These are phyloP conservation scores for Parauchenoglanis ngamensis DNA, from an alignment of 2,797 vertebrate species.

Conservation along the genomic window DNA sequence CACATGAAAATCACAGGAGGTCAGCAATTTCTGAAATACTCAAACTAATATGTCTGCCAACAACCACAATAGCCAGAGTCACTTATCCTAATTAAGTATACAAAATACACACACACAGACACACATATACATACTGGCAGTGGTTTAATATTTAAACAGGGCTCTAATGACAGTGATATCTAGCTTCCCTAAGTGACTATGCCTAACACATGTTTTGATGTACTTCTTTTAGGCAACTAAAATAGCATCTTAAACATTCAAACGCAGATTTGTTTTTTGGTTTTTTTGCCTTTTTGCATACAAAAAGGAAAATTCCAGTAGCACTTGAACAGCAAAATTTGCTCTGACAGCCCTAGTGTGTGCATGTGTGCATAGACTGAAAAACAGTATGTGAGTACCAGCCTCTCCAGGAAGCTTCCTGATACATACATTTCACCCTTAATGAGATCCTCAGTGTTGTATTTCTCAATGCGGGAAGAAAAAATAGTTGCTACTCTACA, in stretches of 20 bases:
- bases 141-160: conserved; percentile 16
- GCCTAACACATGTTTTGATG: neutral
- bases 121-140: neutral
- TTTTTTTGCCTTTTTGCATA: neutral
- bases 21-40: neutral
- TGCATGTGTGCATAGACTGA: conserved; percentile 16
- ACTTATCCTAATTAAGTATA: neutral
- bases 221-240: neutral
- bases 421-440: conserved; percentile 40
- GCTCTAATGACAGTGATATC: neutral
- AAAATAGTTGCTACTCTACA: neutral
- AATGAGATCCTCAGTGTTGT: conserved; percentile 39
- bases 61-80: neutral
- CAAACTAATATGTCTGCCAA: neutral
- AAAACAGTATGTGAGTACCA: conserved; percentile 26
- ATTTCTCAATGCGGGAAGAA: conserved; percentile 11
- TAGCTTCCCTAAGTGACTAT: neutral
- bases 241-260: neutral
- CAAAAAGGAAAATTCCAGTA: neutral
- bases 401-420: conserved; percentile 28
- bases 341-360: conserved; percentile 17
- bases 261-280: neutral
- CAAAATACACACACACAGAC: neutral
- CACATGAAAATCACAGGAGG: neutral
- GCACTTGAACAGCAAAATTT: conserved; percentile 23